Base-by-base conservation (phyloP, 2,888 invertebrate species). In the Mimas tiliae region DNA sequence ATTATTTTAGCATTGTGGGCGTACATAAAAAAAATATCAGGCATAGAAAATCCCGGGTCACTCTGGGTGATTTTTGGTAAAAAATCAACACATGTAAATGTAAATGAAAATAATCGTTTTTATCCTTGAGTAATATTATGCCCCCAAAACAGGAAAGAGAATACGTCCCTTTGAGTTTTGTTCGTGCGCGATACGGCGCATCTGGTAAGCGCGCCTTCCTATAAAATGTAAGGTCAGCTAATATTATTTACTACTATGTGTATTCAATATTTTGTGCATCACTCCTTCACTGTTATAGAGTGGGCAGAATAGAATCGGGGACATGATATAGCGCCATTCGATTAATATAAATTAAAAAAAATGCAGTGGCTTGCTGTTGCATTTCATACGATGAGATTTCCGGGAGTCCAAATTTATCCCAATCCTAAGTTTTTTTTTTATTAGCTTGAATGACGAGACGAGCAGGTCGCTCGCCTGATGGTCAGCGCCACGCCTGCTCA, bases 151-250 rank as follows among this genome's bases (percentile, higher is more conserved):
- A 19, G 6, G 8, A 6, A 1, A 7, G 16, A 12, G 4, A 63
- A 47, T 66, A 47, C 63, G 47, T 45, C 63, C 53, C 66, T 48
- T 12, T 1, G 34, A 0, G 16, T 71, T 74, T 73, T 70, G 69
- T 71, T 81, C 83, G 82, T 83, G 83, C 80, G 69, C 69, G 63
- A 66, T 63, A 42, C 68, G 45, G 71, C 74, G 78, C 81, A 78
- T 74, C 78, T 76, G 74, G 72, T 68, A 71, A 73, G 73, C 68
- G 68, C 63, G 47, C 62, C 70, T 67, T 67, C 72, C 73, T 72
- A 67, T 71, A 70, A 68, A 67, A 68, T 58, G 66, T 72, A 72
- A 75, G 74, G 74, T 73, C 74, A 72, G 52, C 16, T 34, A 63
- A 69, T 70, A 72, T 72, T 72, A 72, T 70, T 72, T 70, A 66